Evolutionary conservation across 1,140 invertebrate genomes (phyloP).

Genomic region (Drosophila simulans): DNA sequence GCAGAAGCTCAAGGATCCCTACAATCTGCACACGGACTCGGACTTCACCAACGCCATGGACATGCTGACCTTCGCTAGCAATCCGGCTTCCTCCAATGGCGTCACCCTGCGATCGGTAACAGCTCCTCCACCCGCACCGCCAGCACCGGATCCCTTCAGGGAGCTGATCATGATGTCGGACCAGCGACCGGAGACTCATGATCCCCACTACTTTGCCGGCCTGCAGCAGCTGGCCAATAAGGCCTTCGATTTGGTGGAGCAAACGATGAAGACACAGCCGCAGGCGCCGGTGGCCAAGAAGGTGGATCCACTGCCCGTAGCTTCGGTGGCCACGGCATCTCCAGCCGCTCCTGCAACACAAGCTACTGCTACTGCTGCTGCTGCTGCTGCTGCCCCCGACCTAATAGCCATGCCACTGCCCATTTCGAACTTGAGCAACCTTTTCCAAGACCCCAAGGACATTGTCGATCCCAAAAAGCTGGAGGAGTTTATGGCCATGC

Average conservation of each 20-base stretch:
- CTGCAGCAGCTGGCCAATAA: slow-evolving; percentile 85
- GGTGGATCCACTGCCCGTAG: slow-evolving; percentile 3
- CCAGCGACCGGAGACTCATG: slow-evolving; percentile 80
- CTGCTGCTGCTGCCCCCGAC: slow-evolving; percentile 1
- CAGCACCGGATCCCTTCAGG: slow-evolving; percentile 85
- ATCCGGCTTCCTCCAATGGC: slow-evolving; percentile 66
- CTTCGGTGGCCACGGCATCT: background rate
- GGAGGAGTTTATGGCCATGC: slow-evolving; percentile 85
- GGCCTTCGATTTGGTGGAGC: slow-evolving; percentile 84
- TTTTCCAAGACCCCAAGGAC: slow-evolving; percentile 84
- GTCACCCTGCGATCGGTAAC: slow-evolving; percentile 46
- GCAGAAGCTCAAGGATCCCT: slow-evolving; percentile 84
- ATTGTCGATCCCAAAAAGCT: slow-evolving; percentile 84
- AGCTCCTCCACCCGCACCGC: slow-evolving; percentile 6
- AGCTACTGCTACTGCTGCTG: background rate
- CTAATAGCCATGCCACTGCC: slow-evolving; percentile 33
- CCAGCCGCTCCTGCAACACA: background rate
- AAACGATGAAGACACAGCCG: slow-evolving; percentile 77
- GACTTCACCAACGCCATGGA: slow-evolving; percentile 91
- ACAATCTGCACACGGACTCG: slow-evolving; percentile 69
- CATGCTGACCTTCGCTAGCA: slow-evolving; percentile 91
- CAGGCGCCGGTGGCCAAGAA: slow-evolving; percentile 23
- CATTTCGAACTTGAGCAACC: slow-evolving; percentile 61
- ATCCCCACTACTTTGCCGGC: slow-evolving; percentile 84
- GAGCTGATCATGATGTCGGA: slow-evolving; percentile 86